These are phyloP conservation scores for Pangasius krempfi DNA, from an alignment of 2,797 vertebrate species.

Conservation along the genomic window DNA sequence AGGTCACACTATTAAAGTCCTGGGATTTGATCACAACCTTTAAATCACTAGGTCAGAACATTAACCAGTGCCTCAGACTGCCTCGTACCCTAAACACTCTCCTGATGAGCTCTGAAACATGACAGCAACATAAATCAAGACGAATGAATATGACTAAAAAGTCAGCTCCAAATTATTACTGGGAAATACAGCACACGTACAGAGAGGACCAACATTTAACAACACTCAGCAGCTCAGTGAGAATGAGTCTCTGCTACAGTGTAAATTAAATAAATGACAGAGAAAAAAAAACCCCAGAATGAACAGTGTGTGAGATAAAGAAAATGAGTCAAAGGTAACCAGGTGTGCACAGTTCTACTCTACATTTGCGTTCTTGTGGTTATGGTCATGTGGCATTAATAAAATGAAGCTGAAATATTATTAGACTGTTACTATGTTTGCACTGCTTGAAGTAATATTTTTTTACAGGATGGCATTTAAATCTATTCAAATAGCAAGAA, in stretches of 20 bases:
- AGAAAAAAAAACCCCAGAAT: not conserved
- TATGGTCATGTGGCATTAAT: not conserved
- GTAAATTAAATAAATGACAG: not conserved
- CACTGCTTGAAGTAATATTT: not conserved
- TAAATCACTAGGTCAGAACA: not conserved
- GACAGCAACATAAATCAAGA: slow-evolving; percentile 19
- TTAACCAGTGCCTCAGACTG: not conserved
- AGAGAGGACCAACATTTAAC: not conserved
- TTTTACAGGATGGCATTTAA: not conserved
- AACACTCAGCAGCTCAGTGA: not conserved
- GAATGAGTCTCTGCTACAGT: not conserved
- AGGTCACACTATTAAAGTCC: not conserved
- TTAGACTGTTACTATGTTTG: not conserved
- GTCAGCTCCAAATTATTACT: not conserved
- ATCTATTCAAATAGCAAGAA: not conserved
- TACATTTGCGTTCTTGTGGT: not conserved
- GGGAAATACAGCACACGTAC: not conserved
- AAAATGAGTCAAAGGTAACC: not conserved
- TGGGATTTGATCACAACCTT: not conserved
- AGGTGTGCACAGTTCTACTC: not conserved
- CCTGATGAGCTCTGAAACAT: slow-evolving; percentile 8
- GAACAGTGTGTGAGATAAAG: not conserved
- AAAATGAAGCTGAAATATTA: not conserved
- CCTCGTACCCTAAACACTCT: slow-evolving; percentile 41
- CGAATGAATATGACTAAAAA: not conserved